phyloP scores from a whole-genome alignment of 2,797 vertebrate genomes.

The Coregonus sp. region DNA sequence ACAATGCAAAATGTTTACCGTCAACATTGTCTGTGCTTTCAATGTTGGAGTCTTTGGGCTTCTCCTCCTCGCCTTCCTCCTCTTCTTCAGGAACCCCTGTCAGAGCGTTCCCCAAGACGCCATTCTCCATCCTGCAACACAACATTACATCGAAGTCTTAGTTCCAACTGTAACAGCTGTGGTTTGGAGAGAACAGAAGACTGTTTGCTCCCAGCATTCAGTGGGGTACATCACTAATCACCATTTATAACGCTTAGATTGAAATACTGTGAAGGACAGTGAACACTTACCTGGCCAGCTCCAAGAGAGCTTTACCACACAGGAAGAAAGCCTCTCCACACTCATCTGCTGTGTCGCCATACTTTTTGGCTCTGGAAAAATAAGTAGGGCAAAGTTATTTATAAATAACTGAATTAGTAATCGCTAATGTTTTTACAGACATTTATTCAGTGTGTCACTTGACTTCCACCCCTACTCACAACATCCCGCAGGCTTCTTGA shows the following conservation, averaged over 20 bases:
- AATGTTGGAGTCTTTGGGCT: constrained; percentile 80
- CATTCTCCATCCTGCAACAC: constrained; percentile 89
- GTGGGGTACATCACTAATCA: too few relatives aligned
- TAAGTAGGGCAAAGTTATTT: too few relatives aligned
- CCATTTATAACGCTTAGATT: too few relatives aligned
- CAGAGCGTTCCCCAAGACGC: constrained; percentile 92
- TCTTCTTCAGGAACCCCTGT: constrained; percentile 90
- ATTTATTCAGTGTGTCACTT: too few relatives aligned
- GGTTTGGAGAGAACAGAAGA: background rate
- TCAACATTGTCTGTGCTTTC: constrained; percentile 85
- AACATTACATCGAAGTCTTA: background rate
- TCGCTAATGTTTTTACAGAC: background rate
- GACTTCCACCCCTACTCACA: constrained; percentile 80
- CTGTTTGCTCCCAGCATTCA: too few relatives aligned
- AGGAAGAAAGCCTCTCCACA: constrained; percentile 96
- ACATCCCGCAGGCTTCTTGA: constrained; percentile 91
- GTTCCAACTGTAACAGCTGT: background rate
- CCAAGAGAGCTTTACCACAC: constrained; percentile 92
- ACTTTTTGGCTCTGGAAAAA: constrained; percentile 82
- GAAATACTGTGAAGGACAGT: too few relatives aligned
- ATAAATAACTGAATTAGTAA: background rate
- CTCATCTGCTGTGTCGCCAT: constrained; percentile 93
- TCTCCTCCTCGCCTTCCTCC: constrained; percentile 56
- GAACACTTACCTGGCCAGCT: constrained; percentile 84
- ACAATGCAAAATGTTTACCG: constrained; percentile 81